A percentile compares a stretch with the other conserved stretches of the same genome.
Evolutionary conservation across 2,797 vertebrate species (phyloP).

Genomic region (Chaetodon trifasciatus): DNA sequence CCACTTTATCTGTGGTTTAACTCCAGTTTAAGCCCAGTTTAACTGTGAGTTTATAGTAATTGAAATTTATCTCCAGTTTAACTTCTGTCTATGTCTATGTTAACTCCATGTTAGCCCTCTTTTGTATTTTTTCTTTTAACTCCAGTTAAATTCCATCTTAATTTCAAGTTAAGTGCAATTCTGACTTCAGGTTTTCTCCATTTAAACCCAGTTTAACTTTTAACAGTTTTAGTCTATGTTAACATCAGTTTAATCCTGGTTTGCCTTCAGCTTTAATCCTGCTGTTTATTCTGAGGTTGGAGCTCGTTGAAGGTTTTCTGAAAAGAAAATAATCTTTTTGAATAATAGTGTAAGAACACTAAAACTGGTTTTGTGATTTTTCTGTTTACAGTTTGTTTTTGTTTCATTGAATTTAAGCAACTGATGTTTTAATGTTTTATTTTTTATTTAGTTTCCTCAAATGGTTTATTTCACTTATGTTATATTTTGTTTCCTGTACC

Average conservation of each 20-base stretch:
- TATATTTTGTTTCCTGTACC: background rate
- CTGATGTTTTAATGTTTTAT: constrained; percentile 16
- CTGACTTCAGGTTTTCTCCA: background rate
- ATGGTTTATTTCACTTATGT: constrained; percentile 5
- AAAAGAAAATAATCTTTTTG: background rate
- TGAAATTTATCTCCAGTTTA: background rate
- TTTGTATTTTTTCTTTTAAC: background rate
- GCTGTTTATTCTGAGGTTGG: background rate
- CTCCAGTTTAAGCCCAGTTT: background rate
- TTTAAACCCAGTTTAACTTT: background rate
- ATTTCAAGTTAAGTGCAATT: background rate
- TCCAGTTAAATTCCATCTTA: background rate
- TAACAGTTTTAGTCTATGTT: background rate
- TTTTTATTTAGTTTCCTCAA: constrained; percentile 12
- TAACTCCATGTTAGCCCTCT: background rate
- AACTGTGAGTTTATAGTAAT: too few relatives aligned
- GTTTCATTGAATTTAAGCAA: constrained; percentile 19
- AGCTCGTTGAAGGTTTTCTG: background rate
- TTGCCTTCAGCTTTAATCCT: background rate
- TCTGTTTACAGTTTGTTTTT: constrained; percentile 38
- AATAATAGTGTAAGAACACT: constrained; percentile 35
- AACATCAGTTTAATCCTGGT: background rate
- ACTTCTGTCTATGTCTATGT: background rate
- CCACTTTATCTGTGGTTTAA: background rate
- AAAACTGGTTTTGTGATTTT: constrained; percentile 22